Evolutionary conservation across 2,113 vertebrate species (phyloP), one percentile per base, ranked within the genome.

Genomic region (Chloropsis cyanopogon): DNA sequence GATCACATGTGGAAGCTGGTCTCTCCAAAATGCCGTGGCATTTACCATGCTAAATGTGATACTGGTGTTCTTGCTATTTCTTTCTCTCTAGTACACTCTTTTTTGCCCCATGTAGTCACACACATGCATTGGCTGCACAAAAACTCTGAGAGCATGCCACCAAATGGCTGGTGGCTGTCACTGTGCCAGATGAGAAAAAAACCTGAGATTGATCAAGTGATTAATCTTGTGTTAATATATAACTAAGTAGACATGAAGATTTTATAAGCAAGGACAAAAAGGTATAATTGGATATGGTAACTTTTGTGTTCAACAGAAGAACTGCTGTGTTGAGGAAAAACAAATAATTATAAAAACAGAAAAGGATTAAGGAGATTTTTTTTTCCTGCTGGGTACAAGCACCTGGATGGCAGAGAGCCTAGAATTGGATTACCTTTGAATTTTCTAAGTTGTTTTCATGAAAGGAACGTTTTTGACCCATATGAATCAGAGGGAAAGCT

Each of bases 341-440:
- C 86, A 86, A 90, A 71, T 92, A 92, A 93, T 97, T 96, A 94
- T 84, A 68, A 94, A 95, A 92, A 53, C 75, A 93, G 82, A 93
- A 95, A 90, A 86, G 86, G 71, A 96, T 97, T 96, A 96, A 92
- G 59, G 82, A 86, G 87, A 22, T 73, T 0, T 1, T 71, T 93
- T 95, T 93, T 83, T 47, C 92, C 92, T 92, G 82, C 93, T 96
- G 94, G 35, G 93, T 82, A 72, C 84, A 95, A 84, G 84, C 96
- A 96, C 94, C 90, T 96, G 86, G 64, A 97, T 97, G 96, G 96
- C 95, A 92, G 37, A 91, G 50, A 96, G 96, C 94, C 95, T 92
- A 92, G 86, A 95, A 96, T 0, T 91, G 54, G 92, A 96, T 97
- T 97, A 91, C 54, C 73, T 96, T 95, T 92, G 84, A 95, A 90